phyloP scores from a whole-genome alignment of 2,113 vertebrate species.

The Fregetta grallaria region DNA sequence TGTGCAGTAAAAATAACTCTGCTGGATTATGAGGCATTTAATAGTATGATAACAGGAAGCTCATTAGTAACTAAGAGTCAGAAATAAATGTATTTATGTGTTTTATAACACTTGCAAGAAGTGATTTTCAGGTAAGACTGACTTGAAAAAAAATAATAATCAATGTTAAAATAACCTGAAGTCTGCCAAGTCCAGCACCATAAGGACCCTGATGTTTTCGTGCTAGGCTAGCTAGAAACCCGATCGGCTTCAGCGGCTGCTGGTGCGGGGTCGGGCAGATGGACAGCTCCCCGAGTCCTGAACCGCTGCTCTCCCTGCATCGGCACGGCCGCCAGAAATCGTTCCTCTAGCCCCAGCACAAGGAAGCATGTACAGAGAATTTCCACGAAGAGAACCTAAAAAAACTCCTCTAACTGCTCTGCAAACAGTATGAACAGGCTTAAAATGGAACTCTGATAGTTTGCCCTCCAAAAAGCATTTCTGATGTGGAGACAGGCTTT shows the following conservation, averaged over 20 bases:
- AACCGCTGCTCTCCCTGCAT: background rate
- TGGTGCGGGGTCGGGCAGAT: accelerated
- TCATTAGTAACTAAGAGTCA: background rate
- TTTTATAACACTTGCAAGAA: background rate
- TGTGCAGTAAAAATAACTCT: background rate
- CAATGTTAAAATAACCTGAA: background rate
- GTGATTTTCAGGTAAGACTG: background rate
- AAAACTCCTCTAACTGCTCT: background rate
- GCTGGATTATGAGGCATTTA: background rate
- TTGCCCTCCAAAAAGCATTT: background rate
- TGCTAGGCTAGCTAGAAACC: background rate
- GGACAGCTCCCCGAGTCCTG: background rate
- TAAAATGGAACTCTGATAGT: background rate
- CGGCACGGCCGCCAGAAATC: accelerated
- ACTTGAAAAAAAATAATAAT: background rate
- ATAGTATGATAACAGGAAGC: background rate
- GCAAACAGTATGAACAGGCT: background rate
- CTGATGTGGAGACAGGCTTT: background rate
- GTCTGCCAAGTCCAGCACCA: accelerated
- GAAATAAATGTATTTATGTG: background rate
- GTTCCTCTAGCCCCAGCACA: background rate
- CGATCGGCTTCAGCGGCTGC: accelerated
- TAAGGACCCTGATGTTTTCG: background rate
- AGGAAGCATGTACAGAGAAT: background rate
- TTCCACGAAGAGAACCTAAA: background rate